Evolutionary conservation across 2,113 vertebrate species (phyloP).

Genomic region (Porphyrio hochstetteri): DNA sequence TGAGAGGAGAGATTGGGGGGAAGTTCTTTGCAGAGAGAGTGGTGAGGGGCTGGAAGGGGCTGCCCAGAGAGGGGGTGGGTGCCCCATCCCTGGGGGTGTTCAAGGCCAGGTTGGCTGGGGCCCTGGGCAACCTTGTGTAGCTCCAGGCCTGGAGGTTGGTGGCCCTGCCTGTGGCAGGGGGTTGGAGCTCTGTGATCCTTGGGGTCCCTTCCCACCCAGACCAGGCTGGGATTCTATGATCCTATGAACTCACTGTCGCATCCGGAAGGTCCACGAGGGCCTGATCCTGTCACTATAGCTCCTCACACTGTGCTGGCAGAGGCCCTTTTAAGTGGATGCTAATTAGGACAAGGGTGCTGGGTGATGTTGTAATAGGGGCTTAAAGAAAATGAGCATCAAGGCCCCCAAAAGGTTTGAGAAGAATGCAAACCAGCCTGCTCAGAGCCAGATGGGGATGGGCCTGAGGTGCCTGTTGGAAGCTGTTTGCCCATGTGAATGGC

Average conservation of each 20-base stretch:
- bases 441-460: background rate
- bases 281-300: background rate
- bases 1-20: no score
- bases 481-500: background rate
- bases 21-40: no score
- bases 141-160: no score
- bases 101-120: no score
- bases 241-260: fast-evolving
- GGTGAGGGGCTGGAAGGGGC: no score
- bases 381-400: background rate
- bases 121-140: no score
- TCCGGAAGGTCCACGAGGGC: background rate
- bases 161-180: no score
- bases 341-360: background rate
- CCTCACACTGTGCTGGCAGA: background rate
- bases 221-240: no score
- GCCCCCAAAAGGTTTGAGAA: background rate
- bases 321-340: background rate
- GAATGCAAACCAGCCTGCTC: constrained; percentile 16
- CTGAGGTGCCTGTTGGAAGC: background rate
- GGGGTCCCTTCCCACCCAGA: no score
- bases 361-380: background rate
- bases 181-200: no score
- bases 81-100: no score
- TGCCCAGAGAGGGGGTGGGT: no score